phyloP scores from a whole-genome alignment of 1,140 invertebrate genomes.

The Solenopsis invicta region DNA sequence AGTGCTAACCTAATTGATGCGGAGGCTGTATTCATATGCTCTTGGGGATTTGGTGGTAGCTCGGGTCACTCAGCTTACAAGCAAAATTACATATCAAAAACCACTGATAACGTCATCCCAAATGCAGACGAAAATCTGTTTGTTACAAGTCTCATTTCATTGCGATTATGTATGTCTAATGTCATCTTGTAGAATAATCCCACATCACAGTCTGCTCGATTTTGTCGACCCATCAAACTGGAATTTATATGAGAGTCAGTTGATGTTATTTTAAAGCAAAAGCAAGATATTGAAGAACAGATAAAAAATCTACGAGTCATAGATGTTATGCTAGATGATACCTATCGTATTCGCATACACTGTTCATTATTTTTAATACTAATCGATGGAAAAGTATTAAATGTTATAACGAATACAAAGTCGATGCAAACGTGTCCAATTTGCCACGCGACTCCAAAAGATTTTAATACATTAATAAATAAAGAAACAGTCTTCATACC shows the following conservation, averaged over 20 bases:
- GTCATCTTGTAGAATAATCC: too few relatives aligned
- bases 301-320: too few relatives aligned
- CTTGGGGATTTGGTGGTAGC: slow-evolving; percentile 35
- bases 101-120: too few relatives aligned
- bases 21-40: neutral
- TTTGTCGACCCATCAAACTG: too few relatives aligned
- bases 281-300: too few relatives aligned
- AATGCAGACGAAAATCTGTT: neutral
- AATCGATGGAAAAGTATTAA: neutral
- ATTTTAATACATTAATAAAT: neutral
- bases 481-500: neutral
- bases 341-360: neutral
- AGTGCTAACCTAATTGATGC: neutral
- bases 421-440: neutral
- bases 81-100: neutral
- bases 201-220: too few relatives aligned
- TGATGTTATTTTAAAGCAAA: neutral
- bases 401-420: neutral
- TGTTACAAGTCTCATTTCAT: neutral
- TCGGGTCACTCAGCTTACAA: neutral
- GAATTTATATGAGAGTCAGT: too few relatives aligned
- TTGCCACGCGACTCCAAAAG: neutral
- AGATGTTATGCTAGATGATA: neutral
- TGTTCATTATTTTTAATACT: slow-evolving; percentile 8
- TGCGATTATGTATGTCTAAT: neutral